phyloP scores from a whole-genome alignment of 2,888 invertebrate species.

The Petrophora chlorosata region DNA sequence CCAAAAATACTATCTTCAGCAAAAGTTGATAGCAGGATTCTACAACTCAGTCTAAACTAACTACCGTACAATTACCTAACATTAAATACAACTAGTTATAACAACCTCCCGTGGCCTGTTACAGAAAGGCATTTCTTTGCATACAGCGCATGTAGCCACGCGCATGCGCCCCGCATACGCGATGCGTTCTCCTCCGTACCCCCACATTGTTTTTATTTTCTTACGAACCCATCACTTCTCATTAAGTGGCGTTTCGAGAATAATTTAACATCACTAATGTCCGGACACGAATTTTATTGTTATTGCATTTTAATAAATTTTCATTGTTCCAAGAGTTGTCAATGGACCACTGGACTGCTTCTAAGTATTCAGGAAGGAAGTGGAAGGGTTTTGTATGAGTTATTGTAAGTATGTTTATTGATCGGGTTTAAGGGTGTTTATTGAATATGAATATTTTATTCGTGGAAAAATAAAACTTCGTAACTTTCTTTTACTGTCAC shows the following conservation, averaged over 20 bases:
- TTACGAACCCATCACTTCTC: conserved; percentile 83
- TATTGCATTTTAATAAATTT: conserved; percentile 82
- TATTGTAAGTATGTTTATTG: conserved; percentile 53
- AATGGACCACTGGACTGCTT: conserved; percentile 61
- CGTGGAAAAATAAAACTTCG: too few relatives aligned
- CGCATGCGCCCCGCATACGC: conserved; percentile 78
- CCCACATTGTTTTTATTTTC: conserved; percentile 79
- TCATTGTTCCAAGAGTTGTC: conserved; percentile 71
- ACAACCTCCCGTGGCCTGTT: conserved; percentile 39
- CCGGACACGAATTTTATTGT: conserved; percentile 83
- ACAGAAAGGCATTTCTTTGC: conserved; percentile 66
- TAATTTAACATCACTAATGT: conserved; percentile 81
- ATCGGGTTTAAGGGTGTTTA: conserved; percentile 38
- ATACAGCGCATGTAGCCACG: conserved; percentile 76
- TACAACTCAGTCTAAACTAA: background rate
- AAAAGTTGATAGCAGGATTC: too few relatives aligned
- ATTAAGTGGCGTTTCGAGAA: conserved; percentile 83
- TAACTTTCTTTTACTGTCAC: too few relatives aligned
- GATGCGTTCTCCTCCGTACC: conserved; percentile 63
- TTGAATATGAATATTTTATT: conserved; percentile 37
- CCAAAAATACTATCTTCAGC: too few relatives aligned
- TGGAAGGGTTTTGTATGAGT: conserved; percentile 40
- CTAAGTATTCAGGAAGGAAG: conserved; percentile 77
- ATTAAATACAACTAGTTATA: conserved; percentile 8
- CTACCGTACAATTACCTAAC: background rate